Evolutionary conservation across 2,888 invertebrate species (phyloP).

Genomic region (Euplexia lucipara): DNA sequence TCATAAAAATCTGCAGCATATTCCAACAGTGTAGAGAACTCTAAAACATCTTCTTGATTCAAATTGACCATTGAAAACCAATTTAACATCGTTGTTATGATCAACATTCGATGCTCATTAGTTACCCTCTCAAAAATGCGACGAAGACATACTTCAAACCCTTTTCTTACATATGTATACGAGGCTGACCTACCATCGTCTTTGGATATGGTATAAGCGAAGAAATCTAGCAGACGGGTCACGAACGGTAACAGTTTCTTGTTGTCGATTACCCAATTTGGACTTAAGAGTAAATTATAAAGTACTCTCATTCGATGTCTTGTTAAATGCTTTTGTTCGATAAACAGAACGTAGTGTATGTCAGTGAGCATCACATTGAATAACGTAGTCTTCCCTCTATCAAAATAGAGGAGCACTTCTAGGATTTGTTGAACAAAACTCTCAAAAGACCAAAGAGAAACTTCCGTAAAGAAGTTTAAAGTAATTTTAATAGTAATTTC

Average conservation of each 20-base stretch:
- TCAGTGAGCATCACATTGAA: conserved; percentile 80
- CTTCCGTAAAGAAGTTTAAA: conserved; percentile 74
- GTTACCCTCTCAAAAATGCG: conserved; percentile 87
- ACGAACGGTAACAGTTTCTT: conserved; percentile 81
- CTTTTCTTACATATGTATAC: conserved; percentile 83
- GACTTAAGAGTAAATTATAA: conserved; percentile 85
- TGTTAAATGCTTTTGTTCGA: conserved; percentile 75
- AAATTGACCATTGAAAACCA: conserved; percentile 86
- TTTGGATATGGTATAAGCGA: conserved; percentile 80
- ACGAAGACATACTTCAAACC: conserved; percentile 90
- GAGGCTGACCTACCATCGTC: conserved; percentile 62
- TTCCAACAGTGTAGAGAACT: conserved; percentile 90
- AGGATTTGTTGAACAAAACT: conserved; percentile 78
- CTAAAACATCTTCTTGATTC: conserved; percentile 83
- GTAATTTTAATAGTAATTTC: conserved; percentile 75
- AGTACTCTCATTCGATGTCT: conserved; percentile 87
- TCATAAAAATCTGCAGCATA: conserved; percentile 87
- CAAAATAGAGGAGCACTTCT: conserved; percentile 76
- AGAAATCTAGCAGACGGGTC: conserved; percentile 86
- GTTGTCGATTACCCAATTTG: conserved; percentile 85
- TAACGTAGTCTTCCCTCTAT: conserved; percentile 72
- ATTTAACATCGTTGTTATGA: conserved; percentile 87
- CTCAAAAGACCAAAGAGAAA: conserved; percentile 77
- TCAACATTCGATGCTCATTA: conserved; percentile 84
- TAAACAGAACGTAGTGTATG: conserved; percentile 75